Evolutionary conservation across 1,140 invertebrate species (phyloP).

Genomic region (Apis mellifera): DNA sequence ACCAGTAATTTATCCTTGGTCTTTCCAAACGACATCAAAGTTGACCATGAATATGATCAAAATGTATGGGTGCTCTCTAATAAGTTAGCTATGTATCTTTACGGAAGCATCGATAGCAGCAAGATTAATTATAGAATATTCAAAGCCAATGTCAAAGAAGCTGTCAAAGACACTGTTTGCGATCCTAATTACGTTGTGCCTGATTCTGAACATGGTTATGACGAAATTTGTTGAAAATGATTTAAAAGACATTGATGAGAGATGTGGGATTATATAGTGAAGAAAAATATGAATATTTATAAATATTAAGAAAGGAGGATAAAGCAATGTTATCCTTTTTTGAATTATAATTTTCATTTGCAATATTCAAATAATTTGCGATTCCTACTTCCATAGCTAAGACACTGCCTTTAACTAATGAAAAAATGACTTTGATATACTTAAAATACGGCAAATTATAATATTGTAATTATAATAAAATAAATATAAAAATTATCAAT

Average conservation of each 20-base stretch:
- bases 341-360: too few species aligned
- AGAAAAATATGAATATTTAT: not conserved
- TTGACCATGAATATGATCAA: conserved; percentile 84
- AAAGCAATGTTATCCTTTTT: too few species aligned
- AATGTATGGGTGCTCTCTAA: conserved; percentile 90
- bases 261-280: not conserved
- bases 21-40: conserved; percentile 90
- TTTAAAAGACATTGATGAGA: too few species aligned
- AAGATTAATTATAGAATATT: conserved; percentile 89
- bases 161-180: conserved; percentile 86
- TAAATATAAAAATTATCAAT: too few species aligned
- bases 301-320: too few species aligned
- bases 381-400: too few species aligned
- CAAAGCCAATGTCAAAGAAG: conserved; percentile 83
- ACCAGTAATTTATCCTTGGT: conserved; percentile 83
- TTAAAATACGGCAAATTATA: too few species aligned
- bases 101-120: conserved; percentile 84
- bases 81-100: conserved; percentile 87
- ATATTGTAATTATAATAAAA: too few species aligned
- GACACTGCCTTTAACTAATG: too few species aligned
- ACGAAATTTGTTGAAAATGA: conserved; percentile 72
- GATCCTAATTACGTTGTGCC: conserved; percentile 82
- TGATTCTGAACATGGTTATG: conserved; percentile 68
- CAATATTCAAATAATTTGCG: too few species aligned
- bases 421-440: too few species aligned